Conservation (phyloP, 1,140 invertebrate species). For the Drosophila arawakana region DNA sequence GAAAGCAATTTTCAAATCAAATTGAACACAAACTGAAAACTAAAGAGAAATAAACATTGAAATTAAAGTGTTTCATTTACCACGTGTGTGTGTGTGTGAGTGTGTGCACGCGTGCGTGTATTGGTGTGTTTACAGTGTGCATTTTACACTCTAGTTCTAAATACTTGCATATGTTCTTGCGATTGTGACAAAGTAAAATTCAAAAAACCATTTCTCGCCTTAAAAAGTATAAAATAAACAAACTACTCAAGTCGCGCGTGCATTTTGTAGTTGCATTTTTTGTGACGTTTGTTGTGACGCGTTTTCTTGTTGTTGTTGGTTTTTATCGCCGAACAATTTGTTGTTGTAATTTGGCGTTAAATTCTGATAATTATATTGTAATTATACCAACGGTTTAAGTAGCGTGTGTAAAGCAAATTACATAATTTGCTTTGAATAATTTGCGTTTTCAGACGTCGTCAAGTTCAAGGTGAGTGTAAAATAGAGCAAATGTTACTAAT, state of each 20-base stretch:
- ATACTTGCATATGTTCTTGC: constrained; percentile 9
- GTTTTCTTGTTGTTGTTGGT: constrained; percentile 38
- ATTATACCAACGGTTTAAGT: constrained; percentile 48
- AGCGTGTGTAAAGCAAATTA: constrained; percentile 58
- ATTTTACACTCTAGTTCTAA: constrained; percentile 12
- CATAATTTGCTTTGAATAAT: constrained; percentile 65
- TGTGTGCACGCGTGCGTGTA: neutral
- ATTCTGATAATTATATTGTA: neutral
- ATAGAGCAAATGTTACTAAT: constrained; percentile 3
- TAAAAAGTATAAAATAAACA: neutral
- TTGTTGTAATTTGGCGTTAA: constrained; percentile 6
- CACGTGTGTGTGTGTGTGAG: constrained; percentile 13
- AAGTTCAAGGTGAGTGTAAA: constrained; percentile 66
- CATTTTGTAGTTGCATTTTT: constrained; percentile 15
- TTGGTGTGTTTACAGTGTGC: constrained; percentile 1
- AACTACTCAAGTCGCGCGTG: constrained; percentile 17
- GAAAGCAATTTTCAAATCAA: constrained; percentile 20
- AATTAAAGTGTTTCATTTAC: constrained; percentile 7
- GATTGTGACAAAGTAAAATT: constrained; percentile 27
- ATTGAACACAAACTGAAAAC: constrained; percentile 2
- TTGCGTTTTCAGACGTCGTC: constrained; percentile 43
- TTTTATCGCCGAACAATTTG: neutral
- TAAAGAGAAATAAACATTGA: constrained; percentile 18
- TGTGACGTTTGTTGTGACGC: constrained; percentile 12
- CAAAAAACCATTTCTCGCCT: constrained; percentile 8